These are phyloP conservation scores for Cenopis cana DNA, from an alignment of 2,888 invertebrate species.

Conservation along the genomic window DNA sequence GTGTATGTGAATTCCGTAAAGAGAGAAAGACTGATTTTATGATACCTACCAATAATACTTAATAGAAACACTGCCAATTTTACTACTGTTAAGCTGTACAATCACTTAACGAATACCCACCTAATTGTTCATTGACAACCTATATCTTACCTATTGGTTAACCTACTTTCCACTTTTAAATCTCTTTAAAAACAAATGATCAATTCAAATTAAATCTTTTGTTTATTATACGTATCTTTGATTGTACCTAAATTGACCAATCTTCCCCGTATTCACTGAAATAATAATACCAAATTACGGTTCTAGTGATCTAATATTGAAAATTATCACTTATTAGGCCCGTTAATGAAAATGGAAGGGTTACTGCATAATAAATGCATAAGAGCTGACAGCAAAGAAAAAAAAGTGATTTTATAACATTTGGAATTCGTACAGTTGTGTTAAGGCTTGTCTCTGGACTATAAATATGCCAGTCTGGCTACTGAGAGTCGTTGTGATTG, in stretches of 20 bases:
- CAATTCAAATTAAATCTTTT: not conserved
- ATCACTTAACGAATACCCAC: not conserved
- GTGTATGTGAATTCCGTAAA: not conserved
- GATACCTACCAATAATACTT: not conserved
- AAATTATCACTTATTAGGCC: not conserved
- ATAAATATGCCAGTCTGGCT: no score
- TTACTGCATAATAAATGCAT: no score
- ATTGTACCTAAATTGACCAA: not conserved
- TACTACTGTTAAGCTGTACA: not conserved
- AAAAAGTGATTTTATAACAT: no score
- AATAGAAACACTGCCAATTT: slow-evolving; percentile 18
- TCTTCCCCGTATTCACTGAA: not conserved
- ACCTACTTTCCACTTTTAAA: not conserved
- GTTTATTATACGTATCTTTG: not conserved
- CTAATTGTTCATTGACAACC: not conserved
- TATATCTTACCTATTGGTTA: not conserved
- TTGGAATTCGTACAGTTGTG: no score
- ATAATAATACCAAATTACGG: not conserved
- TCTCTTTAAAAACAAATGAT: not conserved
- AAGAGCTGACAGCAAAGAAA: no score
- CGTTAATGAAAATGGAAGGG: not conserved
- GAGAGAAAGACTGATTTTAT: slow-evolving; percentile 3
- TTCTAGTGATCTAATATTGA: not conserved
- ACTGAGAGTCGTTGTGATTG: no score
- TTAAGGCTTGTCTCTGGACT: no score